A percentile compares a stretch with the other conserved stretches of the same genome.
phyloP scores from a whole-genome alignment of 2,888 invertebrate genomes.

The Plebejus argus region DNA sequence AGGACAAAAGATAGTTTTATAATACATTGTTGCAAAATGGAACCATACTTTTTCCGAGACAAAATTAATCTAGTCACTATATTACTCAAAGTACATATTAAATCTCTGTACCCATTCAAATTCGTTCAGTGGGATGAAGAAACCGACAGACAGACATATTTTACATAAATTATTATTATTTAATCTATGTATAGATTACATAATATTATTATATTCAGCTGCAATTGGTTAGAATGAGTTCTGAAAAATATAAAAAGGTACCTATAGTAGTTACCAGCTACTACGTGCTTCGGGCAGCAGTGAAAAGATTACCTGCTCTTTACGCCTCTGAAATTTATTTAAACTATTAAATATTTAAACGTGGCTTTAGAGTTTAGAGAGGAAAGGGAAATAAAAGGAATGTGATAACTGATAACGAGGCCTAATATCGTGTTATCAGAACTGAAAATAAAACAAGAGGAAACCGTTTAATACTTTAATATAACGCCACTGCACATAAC shows the following conservation, averaged over 20 bases:
- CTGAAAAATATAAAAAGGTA: not conserved
- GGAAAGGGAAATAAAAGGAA: not conserved
- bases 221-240: not conserved
- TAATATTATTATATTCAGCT: not conserved
- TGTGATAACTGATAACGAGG: not conserved
- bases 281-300: not conserved
- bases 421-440: not conserved
- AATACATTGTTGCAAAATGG: too few relatives aligned
- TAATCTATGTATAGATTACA: too few relatives aligned
- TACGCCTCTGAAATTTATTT: not conserved
- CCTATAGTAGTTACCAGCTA: not conserved
- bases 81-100: too few relatives aligned
- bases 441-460: not conserved
- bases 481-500: too few relatives aligned
- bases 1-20: too few relatives aligned
- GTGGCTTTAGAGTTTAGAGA: not conserved
- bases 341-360: not conserved
- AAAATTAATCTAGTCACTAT: too few relatives aligned
- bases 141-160: too few relatives aligned
- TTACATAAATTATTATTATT: too few relatives aligned
- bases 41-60: too few relatives aligned
- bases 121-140: too few relatives aligned
- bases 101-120: too few relatives aligned
- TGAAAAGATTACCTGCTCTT: not conserved
- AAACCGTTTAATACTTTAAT: too few relatives aligned